Percentiles rank a stretch among this genome's conserved stretches.
phyloP scores from a whole-genome alignment of 2,113 vertebrate species.

The Rostratula benghalensis region DNA sequence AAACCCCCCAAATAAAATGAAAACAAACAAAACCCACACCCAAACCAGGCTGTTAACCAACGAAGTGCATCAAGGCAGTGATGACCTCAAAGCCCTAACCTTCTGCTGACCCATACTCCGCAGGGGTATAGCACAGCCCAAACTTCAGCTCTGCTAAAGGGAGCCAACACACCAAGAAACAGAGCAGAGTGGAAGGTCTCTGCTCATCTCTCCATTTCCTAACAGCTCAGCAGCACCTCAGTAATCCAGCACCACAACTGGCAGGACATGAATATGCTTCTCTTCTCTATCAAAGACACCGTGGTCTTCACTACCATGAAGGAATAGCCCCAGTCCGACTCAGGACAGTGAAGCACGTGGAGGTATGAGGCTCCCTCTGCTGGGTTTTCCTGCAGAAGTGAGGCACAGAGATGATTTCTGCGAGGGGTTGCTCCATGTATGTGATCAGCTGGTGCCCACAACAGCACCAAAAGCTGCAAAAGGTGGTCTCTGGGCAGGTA shows the following conservation, averaged over 20 bases:
- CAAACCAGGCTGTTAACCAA: neutral
- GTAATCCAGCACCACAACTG: neutral
- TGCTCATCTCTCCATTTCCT: neutral
- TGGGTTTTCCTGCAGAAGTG: neutral
- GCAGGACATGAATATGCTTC: rapidly evolving
- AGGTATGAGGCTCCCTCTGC: neutral
- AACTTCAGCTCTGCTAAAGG: neutral
- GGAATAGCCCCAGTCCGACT: neutral
- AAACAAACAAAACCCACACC: neutral
- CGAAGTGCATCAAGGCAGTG: neutral
- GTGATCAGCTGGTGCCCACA: neutral
- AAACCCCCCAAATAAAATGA: neutral
- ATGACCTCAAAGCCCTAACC: neutral
- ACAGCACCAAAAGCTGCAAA: rapidly evolving
- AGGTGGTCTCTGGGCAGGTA: neutral
- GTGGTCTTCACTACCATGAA: neutral
- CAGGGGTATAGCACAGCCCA: neutral
- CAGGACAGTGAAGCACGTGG: neutral
- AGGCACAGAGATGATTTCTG: neutral
- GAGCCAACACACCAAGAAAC: neutral
- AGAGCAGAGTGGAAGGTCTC: neutral
- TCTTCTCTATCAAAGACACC: neutral
- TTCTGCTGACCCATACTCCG: neutral
- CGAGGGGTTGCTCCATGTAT: neutral
- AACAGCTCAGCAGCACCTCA: neutral